Percentiles rank a stretch among this genome's conserved stretches.
These are phyloP conservation scores for Latrodectus elegans DNA, from an alignment of 2,888 invertebrate species.

Conservation along the genomic window DNA sequence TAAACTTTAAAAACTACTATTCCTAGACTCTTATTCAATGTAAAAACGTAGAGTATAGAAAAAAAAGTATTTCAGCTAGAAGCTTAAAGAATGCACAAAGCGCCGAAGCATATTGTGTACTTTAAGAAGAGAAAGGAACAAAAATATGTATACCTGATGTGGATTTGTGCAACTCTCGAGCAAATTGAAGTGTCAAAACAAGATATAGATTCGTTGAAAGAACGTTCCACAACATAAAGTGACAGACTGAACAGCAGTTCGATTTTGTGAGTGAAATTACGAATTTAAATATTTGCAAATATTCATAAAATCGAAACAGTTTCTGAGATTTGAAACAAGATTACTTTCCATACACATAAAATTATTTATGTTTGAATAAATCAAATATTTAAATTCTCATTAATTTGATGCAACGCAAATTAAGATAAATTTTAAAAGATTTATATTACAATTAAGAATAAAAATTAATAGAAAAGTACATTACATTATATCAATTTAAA, in stretches of 20 bases:
- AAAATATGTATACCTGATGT: constrained; percentile 52
- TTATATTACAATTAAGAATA: background rate
- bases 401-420: background rate
- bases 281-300: background rate
- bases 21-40: too few species aligned
- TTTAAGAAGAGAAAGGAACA: constrained; percentile 33
- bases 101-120: constrained; percentile 27
- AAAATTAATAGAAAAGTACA: too few species aligned
- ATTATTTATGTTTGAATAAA: background rate
- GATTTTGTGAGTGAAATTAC: constrained; percentile 29
- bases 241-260: constrained; percentile 46
- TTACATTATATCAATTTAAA: too few species aligned
- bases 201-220: constrained; percentile 56
- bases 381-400: background rate
- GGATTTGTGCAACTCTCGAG: constrained; percentile 57
- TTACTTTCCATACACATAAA: background rate
- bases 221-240: constrained; percentile 52
- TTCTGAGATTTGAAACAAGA: background rate
- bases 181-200: constrained; percentile 69
- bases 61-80: too few species aligned
- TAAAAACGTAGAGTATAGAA: too few species aligned
- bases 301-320: too few species aligned
- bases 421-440: background rate
- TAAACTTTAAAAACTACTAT: too few species aligned
- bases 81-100: too few species aligned